Evolutionary conservation across 2,797 vertebrate species (phyloP).

Genomic region (Sylvilagus floridanus): DNA sequence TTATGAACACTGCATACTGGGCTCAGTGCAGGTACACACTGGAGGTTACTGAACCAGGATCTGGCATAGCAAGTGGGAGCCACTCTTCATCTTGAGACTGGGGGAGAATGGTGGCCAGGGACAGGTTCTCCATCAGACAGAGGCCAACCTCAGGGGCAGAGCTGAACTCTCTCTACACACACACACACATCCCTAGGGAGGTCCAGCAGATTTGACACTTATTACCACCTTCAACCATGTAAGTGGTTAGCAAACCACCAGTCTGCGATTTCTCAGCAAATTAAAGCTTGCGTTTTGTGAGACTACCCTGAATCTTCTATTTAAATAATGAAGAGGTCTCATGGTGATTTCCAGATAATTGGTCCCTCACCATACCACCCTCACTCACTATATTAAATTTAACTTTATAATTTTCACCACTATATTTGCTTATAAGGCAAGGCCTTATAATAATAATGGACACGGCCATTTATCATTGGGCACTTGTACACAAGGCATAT

Average conservation of each 20-base stretch:
- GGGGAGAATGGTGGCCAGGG: fast-evolving
- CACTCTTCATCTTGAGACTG: neutral
- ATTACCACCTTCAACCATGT: neutral
- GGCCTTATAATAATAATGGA: neutral
- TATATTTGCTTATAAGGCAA: neutral
- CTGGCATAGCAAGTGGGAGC: neutral
- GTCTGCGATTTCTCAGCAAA: neutral
- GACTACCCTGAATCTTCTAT: neutral
- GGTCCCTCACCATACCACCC: neutral
- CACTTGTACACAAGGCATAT: neutral
- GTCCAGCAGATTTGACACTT: neutral
- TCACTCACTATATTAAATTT: neutral
- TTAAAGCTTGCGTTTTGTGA: neutral
- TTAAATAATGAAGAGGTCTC: neutral
- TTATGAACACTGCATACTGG: fast-evolving
- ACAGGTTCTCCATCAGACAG: neutral
- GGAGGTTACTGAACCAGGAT: neutral
- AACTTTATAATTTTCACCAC: neutral
- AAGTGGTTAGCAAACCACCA: neutral
- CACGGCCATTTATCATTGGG: neutral
- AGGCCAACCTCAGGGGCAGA: neutral
- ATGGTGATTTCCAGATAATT: neutral
- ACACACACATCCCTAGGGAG: neutral
- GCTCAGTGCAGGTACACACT: neutral
- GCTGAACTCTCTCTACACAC: neutral